Evolutionary conservation across 2,888 invertebrate species (phyloP), one percentile per base, ranked within the genome.

Genomic region (Clivina fossor): DNA sequence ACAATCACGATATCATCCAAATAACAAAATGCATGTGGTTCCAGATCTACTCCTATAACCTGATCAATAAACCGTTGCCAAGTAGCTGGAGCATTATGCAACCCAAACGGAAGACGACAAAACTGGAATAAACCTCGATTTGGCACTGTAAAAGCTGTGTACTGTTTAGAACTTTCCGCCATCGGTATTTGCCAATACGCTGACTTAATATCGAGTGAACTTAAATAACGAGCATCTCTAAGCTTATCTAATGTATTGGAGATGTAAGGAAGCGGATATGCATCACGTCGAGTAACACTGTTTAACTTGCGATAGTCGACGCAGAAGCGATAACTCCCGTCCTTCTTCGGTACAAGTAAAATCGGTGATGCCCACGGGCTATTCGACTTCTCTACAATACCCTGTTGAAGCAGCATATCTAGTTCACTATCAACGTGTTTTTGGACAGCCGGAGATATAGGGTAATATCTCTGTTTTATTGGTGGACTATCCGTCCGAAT

Each of bases 41-140:
- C n/a, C n/a, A n/a, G n/a, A n/a, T n/a, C n/a, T n/a, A n/a, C n/a
- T n/a, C n/a, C n/a, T n/a, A n/a, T n/a, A n/a, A n/a, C n/a, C n/a
- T n/a, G n/a, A n/a, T n/a, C n/a, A n/a, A 64, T 37, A 8, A 62
- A 22, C 11, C 58, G 16, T 13, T 61, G 58, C 11, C 57, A 61
- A 1, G 60, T 54, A 7, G 61, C 55, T 35, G 61, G 62, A 19
- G 58, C 46, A 38, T 55, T 49, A 37, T 46, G 47, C 15, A 60
- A 37, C 7, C 64, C 64, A 48, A 63, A 63, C 3, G 63, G 63
- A n/a, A n/a, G n/a, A n/a, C n/a, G n/a, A n/a, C n/a, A n/a, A n/a
- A n/a, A n/a, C n/a, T n/a, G n/a, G n/a, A n/a, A n/a, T n/a, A n/a
- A n/a, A n/a, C n/a, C n/a, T n/a, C n/a, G n/a, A n/a, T n/a, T n/a